A percentile compares a stretch with the other conserved stretches of the same genome.
Evolutionary conservation across 2,888 invertebrate genomes (phyloP).

Genomic region (Lathronympha strigana): DNA sequence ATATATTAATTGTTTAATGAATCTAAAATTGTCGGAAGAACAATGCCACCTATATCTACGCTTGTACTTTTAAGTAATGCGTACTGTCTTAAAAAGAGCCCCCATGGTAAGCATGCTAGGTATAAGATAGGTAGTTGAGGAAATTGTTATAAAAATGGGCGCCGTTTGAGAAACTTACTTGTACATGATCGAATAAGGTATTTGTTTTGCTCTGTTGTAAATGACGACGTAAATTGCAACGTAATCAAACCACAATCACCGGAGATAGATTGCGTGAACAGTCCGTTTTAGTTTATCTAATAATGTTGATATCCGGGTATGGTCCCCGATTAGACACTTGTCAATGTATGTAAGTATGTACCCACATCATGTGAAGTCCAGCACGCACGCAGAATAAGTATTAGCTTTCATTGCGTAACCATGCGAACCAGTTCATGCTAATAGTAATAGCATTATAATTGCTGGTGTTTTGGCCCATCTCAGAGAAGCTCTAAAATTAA

Average conservation of each 20-base stretch:
- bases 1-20: too few species aligned
- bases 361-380: slow-evolving; percentile 24
- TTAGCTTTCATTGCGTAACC: slow-evolving; percentile 47
- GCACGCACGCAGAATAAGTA: slow-evolving; percentile 41
- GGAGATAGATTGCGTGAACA: slow-evolving; percentile 9
- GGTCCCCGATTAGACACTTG: slow-evolving; percentile 28
- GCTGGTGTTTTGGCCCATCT: slow-evolving; percentile 51
- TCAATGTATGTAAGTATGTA: slow-evolving; percentile 3
- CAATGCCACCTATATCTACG: too few species aligned
- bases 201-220: neutral
- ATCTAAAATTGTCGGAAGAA: too few species aligned
- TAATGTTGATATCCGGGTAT: slow-evolving; percentile 35
- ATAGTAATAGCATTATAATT: slow-evolving; percentile 71
- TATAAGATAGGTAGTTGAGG: neutral
- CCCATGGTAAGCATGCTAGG: too few species aligned
- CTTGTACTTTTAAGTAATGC: too few species aligned
- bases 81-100: too few species aligned
- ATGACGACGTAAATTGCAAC: neutral
- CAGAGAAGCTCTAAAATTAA: slow-evolving; percentile 47
- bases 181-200: too few species aligned
- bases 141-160: neutral
- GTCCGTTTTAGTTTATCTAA: slow-evolving; percentile 21
- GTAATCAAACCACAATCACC: slow-evolving; percentile 3
- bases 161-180: neutral
- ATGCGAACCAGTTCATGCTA: slow-evolving; percentile 54